Evolutionary conservation across 2,113 vertebrate genomes (phyloP).

Genomic region (Anarrhichthys ocellatus): DNA sequence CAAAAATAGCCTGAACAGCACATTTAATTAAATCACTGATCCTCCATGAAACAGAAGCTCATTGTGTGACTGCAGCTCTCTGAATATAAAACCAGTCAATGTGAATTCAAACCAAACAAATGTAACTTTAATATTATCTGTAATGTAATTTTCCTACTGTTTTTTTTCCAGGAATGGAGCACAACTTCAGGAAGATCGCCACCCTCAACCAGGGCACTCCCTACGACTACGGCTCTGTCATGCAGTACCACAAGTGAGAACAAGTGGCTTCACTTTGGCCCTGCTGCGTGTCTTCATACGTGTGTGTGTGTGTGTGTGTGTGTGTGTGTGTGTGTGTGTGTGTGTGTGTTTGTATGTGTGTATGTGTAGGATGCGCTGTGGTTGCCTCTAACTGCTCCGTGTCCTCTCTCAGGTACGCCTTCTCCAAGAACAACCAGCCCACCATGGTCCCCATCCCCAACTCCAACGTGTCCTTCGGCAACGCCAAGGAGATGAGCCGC

Average conservation of each 20-base stretch:
- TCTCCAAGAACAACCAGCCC: slow-evolving; percentile 69
- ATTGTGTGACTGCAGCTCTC: too few species aligned
- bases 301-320: too few species aligned
- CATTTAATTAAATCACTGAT: too few species aligned
- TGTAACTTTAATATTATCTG: neutral
- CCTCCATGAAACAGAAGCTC: neutral
- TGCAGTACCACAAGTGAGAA: slow-evolving; percentile 76
- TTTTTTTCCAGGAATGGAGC: slow-evolving; percentile 31
- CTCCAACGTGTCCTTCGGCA: slow-evolving; percentile 59
- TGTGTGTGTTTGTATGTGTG: too few species aligned
- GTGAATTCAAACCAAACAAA: neutral
- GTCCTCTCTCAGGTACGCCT: slow-evolving; percentile 55
- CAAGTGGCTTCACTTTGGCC: neutral
- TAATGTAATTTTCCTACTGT: neutral
- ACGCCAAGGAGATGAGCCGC: slow-evolving; percentile 66
- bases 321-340: too few species aligned
- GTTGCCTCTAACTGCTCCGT: neutral
- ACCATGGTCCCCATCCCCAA: slow-evolving; percentile 73
- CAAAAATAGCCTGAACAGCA: neutral
- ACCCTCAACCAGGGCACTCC: slow-evolving; percentile 78
- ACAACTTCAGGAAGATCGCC: slow-evolving; percentile 68
- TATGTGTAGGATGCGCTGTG: neutral
- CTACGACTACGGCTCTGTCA: slow-evolving; percentile 83
- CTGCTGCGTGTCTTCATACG: neutral
- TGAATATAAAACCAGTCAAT: neutral